These are phyloP conservation scores for Calliopsis andreniformis DNA, from an alignment of 1,140 invertebrate genomes.

Conservation along the genomic window DNA sequence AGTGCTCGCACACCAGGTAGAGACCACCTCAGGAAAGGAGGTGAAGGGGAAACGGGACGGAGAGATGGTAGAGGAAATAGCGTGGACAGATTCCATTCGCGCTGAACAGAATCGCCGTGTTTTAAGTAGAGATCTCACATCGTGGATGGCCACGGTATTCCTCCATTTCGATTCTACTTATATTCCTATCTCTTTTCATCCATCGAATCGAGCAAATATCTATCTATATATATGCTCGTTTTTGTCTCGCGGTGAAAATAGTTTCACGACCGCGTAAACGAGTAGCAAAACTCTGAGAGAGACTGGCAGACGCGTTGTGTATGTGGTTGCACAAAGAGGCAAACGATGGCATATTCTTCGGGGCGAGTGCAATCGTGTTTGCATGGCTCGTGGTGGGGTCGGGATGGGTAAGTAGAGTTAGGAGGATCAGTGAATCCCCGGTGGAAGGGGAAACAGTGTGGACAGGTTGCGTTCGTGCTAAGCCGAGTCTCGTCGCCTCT, in stretches of 20 bases:
- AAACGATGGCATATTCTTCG: slow-evolving; percentile 35
- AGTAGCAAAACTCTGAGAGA: slow-evolving; percentile 24
- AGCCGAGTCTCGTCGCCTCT: slow-evolving; percentile 59
- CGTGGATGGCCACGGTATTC: no score
- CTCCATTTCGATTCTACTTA: no score
- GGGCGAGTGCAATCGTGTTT: slow-evolving; percentile 43
- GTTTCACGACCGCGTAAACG: no score
- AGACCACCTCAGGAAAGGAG: slow-evolving; percentile 30
- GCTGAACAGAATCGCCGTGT: slow-evolving; percentile 27
- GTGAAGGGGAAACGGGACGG: slow-evolving; percentile 39
- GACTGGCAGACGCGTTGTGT: slow-evolving; percentile 22
- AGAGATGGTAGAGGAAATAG: slow-evolving; percentile 51
- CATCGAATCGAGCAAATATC: no score
- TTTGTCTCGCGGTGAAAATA: no score
- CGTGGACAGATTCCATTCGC: slow-evolving; percentile 51
- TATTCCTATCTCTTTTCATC: no score
- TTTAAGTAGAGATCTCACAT: slow-evolving; percentile 7
- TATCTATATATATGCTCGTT: no score
- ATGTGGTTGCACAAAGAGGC: slow-evolving; percentile 22
- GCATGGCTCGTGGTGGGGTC: slow-evolving; percentile 12
- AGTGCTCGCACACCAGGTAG: slow-evolving; percentile 25
- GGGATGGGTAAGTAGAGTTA: slow-evolving; percentile 44
- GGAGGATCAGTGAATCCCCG: slow-evolving; percentile 40
- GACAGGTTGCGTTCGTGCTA: slow-evolving; percentile 55
- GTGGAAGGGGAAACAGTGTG: slow-evolving; percentile 56